These are phyloP conservation scores for Acanthosepion pharaonis DNA, from an alignment of 2,888 invertebrate genomes.

Conservation along the genomic window DNA sequence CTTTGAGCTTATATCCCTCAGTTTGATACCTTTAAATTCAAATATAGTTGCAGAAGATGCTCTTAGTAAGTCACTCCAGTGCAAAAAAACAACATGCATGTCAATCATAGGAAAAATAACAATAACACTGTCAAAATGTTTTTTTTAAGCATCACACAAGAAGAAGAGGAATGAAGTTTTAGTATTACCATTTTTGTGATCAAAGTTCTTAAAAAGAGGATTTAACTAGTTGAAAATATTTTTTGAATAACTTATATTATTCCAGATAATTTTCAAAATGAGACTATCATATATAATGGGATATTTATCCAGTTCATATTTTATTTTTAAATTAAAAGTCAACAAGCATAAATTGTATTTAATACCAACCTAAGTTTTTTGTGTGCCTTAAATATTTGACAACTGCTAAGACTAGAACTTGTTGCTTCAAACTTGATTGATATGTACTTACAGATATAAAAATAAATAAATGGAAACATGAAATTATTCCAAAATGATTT, in stretches of 20 bases:
- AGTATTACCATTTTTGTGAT: background rate
- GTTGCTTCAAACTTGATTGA: too few species aligned
- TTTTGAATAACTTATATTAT: background rate
- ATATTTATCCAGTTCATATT: too few species aligned
- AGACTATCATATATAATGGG: too few species aligned
- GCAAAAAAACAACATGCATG: slow-evolving; percentile 14
- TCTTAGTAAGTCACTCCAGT: slow-evolving; percentile 24
- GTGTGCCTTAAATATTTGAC: too few species aligned
- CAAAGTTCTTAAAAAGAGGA: background rate
- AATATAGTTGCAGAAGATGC: slow-evolving; percentile 43
- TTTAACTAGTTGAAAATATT: background rate
- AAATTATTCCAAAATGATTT: too few species aligned
- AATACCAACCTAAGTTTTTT: too few species aligned
- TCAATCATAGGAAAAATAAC: background rate
- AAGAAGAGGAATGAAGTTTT: background rate
- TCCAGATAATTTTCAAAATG: too few species aligned
- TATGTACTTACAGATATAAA: too few species aligned
- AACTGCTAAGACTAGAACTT: too few species aligned
- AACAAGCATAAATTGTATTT: too few species aligned
- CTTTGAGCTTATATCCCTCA: slow-evolving; percentile 46
- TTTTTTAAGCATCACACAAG: background rate
- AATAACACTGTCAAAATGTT: background rate
- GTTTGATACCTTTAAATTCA: slow-evolving; percentile 46
- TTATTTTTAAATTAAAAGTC: too few species aligned
- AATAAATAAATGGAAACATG: too few species aligned